Conservation (phyloP, 2,113 vertebrate genomes). For the Rhynchomys soricoides region DNA sequence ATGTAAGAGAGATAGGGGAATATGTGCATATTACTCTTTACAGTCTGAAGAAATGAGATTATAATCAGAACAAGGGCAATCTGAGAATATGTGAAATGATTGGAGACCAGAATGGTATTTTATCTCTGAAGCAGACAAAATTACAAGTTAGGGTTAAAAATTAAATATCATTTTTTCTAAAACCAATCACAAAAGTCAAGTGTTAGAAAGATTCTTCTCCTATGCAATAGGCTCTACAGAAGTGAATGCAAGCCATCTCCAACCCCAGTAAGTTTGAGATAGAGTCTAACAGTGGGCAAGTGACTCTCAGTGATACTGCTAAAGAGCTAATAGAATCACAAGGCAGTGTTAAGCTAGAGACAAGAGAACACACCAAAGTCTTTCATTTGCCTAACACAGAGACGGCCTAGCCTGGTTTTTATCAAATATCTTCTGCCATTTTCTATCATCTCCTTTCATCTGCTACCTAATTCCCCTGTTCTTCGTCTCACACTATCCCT, state of each 20-base stretch:
- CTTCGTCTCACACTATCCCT: not conserved
- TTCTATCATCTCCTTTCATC: not conserved
- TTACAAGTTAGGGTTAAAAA: not conserved
- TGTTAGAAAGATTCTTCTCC: not conserved
- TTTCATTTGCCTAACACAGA: not conserved
- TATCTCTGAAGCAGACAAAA: not conserved
- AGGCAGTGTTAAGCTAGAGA: not conserved
- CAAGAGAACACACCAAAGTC: not conserved
- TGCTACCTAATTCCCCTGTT: not conserved
- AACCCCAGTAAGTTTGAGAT: not conserved
- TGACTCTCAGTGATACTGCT: not conserved
- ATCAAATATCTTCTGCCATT: not conserved
- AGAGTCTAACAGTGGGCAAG: not conserved
- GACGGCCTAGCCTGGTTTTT: not conserved
- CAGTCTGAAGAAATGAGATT: not conserved
- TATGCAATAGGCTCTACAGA: not conserved
- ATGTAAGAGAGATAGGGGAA: not conserved
- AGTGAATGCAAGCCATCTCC: not conserved
- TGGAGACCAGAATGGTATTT: not conserved
- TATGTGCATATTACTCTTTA: not conserved
- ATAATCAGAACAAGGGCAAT: not conserved
- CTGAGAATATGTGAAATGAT: not conserved
- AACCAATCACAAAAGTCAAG: not conserved
- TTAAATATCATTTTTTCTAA: not conserved
- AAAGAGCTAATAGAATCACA: not conserved